These are phyloP conservation scores for Pseudomyrmex cubaensis DNA, from an alignment of 1,140 invertebrate genomes.

Conservation along the genomic window DNA sequence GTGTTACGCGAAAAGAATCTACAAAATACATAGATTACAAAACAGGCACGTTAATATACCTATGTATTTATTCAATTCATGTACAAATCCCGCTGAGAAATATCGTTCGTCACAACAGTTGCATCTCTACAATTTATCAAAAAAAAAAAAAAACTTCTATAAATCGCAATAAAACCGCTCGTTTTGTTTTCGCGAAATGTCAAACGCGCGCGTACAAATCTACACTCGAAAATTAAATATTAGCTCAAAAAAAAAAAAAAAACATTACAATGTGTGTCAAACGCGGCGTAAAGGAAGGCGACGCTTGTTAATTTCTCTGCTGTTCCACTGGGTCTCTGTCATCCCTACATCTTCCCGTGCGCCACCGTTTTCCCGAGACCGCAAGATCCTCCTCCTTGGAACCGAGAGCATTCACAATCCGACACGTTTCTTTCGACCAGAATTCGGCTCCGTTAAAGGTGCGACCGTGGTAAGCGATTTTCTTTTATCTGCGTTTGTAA, in stretches of 20 bases:
- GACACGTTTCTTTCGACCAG: background rate
- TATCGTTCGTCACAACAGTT: no score
- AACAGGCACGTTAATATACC: slow-evolving; percentile 53
- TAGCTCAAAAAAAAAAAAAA: slow-evolving; percentile 36
- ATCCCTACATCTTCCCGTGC: background rate
- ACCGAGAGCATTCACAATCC: background rate
- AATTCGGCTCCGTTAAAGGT: background rate
- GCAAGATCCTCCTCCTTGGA: background rate
- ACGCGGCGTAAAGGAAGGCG: slow-evolving; percentile 14
- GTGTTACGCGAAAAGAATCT: slow-evolving; percentile 45
- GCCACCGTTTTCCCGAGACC: background rate
- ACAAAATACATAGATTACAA: slow-evolving; percentile 69
- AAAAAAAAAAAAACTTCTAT: slow-evolving; percentile 15
- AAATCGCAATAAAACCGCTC: slow-evolving; percentile 34
- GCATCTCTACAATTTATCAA: background rate
- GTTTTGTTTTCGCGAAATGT: background rate
- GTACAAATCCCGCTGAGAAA: background rate
- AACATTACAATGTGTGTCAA: slow-evolving; percentile 11
- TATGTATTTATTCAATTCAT: slow-evolving; percentile 57
- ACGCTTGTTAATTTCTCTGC: slow-evolving; percentile 2
- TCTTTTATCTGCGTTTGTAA: background rate
- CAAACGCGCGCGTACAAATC: background rate
- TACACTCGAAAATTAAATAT: slow-evolving; percentile 45
- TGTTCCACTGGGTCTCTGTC: background rate
- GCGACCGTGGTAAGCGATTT: background rate